Base-by-base conservation (phyloP, 1,140 invertebrate species). In the Neodiprion lecontei region DNA sequence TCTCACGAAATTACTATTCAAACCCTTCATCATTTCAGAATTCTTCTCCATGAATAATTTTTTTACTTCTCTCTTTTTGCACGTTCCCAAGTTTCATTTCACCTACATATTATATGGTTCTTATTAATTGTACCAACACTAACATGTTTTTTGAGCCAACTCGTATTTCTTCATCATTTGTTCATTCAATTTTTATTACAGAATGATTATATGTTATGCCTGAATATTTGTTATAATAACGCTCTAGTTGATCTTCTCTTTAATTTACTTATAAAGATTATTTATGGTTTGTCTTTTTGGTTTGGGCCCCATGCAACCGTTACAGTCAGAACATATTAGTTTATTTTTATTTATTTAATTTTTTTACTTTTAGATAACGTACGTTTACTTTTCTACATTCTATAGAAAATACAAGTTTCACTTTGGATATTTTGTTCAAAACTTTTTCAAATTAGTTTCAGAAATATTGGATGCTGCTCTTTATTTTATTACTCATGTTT, bases 291-390 rank as follows among this genome's bases (percentile, higher is more conserved):
- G 53, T 61, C 53, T 61, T 61, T 61, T 61, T 61, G 11, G 5
- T 61, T 61, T 61, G 53, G 53, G 53, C 53, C 53, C 53, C 53
- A 14, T 61, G 53, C 53, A 61, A 61, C 53, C 53, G 53, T 61
- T 61, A 61, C 53, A 61, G 53, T 61, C 53, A 61, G 9, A 61
- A 14, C 53, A 61, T 61, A 61, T 5, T 61, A 14, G 11, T 61
- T 61, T 12, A 61, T 61, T 61, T 61, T 61, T 61, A n/a, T 61
- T 61, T 40, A 40, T 40, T 61, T 61, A 17, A 14, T 61, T 61
- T 9, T 17, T 61, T 61, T 61, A 14, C 11, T 61, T 61, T 61
- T 61, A 61, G 53, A 61, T 61, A 14, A 14, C 11, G 53, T 61
- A 61, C 53, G n/a, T 61, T 14, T 61, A 61, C n/a, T 61, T 61